These are phyloP conservation scores for Magallana angulata DNA, from an alignment of 1,140 invertebrate genomes.

Conservation along the genomic window DNA sequence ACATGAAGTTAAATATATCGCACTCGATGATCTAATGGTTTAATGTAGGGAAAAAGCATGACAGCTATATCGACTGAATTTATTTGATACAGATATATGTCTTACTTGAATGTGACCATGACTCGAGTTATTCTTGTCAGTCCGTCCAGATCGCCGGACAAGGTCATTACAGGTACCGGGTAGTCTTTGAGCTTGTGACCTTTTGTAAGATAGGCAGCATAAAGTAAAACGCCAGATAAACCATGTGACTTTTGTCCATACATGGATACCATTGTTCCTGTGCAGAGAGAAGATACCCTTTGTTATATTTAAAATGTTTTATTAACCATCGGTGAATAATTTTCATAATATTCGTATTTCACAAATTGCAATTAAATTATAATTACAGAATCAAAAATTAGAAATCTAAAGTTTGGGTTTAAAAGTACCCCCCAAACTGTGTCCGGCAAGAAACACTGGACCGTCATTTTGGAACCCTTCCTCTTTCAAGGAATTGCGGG, in stretches of 20 bases:
- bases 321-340: too few relatives aligned
- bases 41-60: not conserved
- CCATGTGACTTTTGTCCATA: slow-evolving; percentile 5
- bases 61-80: not conserved
- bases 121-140: slow-evolving; percentile 49
- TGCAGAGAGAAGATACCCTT: too few relatives aligned
- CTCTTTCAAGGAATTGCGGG: slow-evolving; percentile 48
- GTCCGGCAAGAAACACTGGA: slow-evolving; percentile 66
- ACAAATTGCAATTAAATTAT: too few relatives aligned
- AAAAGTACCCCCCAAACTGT: slow-evolving; percentile 67
- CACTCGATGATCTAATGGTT: not conserved
- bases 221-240: slow-evolving; percentile 42
- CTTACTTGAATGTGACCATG: slow-evolving; percentile 47
- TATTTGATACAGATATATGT: too few relatives aligned
- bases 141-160: slow-evolving; percentile 53
- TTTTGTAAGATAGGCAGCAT: slow-evolving; percentile 30
- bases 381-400: too few relatives aligned
- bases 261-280: slow-evolving; percentile 21
- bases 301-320: too few relatives aligned
- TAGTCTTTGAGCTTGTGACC: slow-evolving; percentile 34
- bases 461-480: slow-evolving; percentile 59
- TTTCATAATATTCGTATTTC: too few relatives aligned
- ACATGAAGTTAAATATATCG: too few relatives aligned
- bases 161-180: slow-evolving; percentile 49
- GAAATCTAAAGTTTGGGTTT: too few relatives aligned